phyloP scores from a whole-genome alignment of 92 coral and sea anemone genomes.

The Epizoanthus illoricatus region DNA sequence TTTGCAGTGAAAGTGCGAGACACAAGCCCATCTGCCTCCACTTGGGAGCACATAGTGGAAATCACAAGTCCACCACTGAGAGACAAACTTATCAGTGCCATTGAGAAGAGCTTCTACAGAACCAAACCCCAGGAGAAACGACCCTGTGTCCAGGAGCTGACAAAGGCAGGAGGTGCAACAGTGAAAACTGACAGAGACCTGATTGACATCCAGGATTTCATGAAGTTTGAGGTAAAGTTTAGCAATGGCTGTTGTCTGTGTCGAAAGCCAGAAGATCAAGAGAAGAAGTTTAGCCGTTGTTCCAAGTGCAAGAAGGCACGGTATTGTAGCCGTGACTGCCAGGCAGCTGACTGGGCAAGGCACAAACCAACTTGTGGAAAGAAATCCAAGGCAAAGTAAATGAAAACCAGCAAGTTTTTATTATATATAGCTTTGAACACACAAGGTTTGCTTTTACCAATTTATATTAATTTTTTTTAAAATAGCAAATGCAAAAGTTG shows the following conservation, averaged over 20 bases:
- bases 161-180: not conserved
- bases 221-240: conserved; percentile 32
- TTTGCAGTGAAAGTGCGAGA: conserved; percentile 30
- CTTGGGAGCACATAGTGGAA: conserved; percentile 10
- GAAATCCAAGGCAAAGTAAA: conserved; percentile 22
- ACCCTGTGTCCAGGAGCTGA: conserved; percentile 11
- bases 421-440: not conserved
- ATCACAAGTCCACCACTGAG: conserved; percentile 18
- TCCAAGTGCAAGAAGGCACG: conserved; percentile 31
- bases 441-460: no score
- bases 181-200: conserved; percentile 15
- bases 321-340: conserved; percentile 30
- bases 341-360: conserved; percentile 18
- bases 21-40: not conserved
- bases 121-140: conserved; percentile 13
- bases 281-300: conserved; percentile 26
- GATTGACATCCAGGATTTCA: not conserved
- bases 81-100: conserved; percentile 18
- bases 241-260: conserved; percentile 16
- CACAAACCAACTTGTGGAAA: conserved; percentile 9
- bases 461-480: no score
- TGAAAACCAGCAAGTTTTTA: not conserved
- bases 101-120: conserved; percentile 18
- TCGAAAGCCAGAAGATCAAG: conserved; percentile 29
- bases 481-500: no score